phyloP scores from a whole-genome alignment of 2,888 invertebrate genomes.

The Lasioglossum vierecki region DNA sequence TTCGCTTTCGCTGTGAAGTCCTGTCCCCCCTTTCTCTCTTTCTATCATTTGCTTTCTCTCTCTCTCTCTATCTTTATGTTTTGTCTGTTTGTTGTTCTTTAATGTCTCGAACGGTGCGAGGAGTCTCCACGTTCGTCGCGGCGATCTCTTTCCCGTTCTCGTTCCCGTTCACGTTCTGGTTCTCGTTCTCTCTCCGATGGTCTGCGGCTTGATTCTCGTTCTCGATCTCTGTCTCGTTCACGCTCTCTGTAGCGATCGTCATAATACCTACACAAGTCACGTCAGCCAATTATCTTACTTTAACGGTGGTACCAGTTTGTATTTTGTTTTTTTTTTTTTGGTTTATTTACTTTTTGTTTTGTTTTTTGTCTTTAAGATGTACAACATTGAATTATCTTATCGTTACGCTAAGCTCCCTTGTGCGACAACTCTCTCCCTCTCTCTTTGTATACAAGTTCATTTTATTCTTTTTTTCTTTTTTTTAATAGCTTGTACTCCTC shows the following conservation, averaged over 20 bases:
- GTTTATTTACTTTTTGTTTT: background rate
- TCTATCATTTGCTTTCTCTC: background rate
- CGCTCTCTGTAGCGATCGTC: slow-evolving; percentile 93
- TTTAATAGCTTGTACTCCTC: background rate
- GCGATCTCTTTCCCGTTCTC: slow-evolving; percentile 88
- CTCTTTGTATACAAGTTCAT: background rate
- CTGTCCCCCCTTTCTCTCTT: background rate
- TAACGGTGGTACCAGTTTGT: slow-evolving; percentile 48
- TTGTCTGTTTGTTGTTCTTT: slow-evolving; percentile 32
- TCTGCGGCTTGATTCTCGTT: slow-evolving; percentile 85
- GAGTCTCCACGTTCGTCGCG: slow-evolving; percentile 87
- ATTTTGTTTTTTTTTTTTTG: background rate
- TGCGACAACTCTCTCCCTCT: slow-evolving; percentile 12
- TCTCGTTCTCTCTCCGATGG: slow-evolving; percentile 86
- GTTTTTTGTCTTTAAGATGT: slow-evolving; percentile 10
- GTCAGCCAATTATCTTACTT: slow-evolving; percentile 74
- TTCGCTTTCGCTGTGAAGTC: background rate
- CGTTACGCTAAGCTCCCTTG: slow-evolving; percentile 21
- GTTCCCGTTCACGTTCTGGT: slow-evolving; percentile 88
- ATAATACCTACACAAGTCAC: slow-evolving; percentile 88
- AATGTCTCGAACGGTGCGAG: slow-evolving; percentile 89
- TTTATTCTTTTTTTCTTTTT: background rate
- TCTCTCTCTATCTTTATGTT: background rate
- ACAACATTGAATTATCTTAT: slow-evolving; percentile 26
- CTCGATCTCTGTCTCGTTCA: slow-evolving; percentile 87